Conservation (phyloP, 2,797 vertebrate genomes). For the Sebastes diploproa region DNA sequence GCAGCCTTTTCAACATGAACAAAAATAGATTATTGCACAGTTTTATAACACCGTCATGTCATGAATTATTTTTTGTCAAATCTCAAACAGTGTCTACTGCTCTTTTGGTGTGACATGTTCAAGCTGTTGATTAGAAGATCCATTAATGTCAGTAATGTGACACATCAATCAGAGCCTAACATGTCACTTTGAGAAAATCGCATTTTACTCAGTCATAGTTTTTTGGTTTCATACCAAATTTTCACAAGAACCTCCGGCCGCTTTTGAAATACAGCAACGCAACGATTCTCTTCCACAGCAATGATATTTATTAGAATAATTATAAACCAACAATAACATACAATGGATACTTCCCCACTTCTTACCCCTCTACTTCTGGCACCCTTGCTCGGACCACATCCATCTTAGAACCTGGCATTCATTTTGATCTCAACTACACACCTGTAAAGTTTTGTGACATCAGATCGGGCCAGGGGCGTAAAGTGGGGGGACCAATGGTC, state of each 20-base stretch:
- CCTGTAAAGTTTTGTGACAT: too few species aligned
- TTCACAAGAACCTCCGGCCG: neutral
- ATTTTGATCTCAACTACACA: too few species aligned
- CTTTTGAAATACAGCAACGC: neutral
- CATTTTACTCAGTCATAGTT: neutral
- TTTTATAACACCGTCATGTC: neutral
- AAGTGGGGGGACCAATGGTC: too few species aligned
- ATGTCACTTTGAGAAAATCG: neutral
- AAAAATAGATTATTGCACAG: neutral
- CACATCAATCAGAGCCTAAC: neutral
- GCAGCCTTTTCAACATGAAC: neutral
- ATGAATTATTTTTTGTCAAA: neutral
- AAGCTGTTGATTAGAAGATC: neutral
- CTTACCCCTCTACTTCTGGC: too few species aligned
- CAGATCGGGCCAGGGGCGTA: too few species aligned
- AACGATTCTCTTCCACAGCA: slow-evolving; percentile 3
- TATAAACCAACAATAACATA: slow-evolving; percentile 5
- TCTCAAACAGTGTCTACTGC: neutral
- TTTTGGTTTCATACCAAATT: neutral
- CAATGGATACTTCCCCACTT: too few species aligned
- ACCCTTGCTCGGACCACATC: neutral
- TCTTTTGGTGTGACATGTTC: neutral
- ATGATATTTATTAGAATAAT: slow-evolving; percentile 32
- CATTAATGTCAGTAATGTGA: neutral
- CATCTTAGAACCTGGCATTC: neutral